Evolutionary conservation across 2,888 invertebrate species (phyloP).

Genomic region (Deroplatys truncata): DNA sequence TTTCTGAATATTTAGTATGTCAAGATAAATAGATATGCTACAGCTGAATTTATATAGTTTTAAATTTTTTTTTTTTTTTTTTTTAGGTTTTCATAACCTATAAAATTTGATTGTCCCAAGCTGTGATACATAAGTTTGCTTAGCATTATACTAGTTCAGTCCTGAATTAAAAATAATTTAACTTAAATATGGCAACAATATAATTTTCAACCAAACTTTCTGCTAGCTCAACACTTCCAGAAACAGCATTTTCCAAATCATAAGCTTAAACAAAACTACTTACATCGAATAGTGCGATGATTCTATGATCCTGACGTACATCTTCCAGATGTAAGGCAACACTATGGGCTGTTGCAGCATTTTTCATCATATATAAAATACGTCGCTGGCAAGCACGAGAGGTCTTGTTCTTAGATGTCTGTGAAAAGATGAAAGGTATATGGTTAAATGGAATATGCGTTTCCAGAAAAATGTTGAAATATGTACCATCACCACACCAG

Average conservation of each 20-base stretch:
- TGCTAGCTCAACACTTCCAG: not conserved
- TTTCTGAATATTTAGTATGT: no score
- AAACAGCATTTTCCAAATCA: not conserved
- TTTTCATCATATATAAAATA: conserved; percentile 57
- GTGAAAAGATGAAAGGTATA: not conserved
- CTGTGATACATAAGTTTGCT: no score
- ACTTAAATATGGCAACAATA: no score
- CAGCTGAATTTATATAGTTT: no score
- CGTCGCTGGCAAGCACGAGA: conserved; percentile 64
- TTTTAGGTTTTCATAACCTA: no score
- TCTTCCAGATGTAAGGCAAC: conserved; percentile 59
- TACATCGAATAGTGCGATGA: conserved; percentile 45
- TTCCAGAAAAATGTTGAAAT: no score
- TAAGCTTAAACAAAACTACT: not conserved
- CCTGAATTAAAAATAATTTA: no score
- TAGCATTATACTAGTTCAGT: no score
- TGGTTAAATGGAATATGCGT: not conserved
- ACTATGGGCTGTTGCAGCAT: conserved; percentile 54
- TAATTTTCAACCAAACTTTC: not conserved
- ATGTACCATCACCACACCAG: no score
- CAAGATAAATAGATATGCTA: no score
- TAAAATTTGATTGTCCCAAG: no score
- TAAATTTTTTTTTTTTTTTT: no score
- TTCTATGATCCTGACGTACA: conserved; percentile 53
- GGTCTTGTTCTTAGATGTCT: conserved; percentile 59